Conservation (phyloP, 2,797 vertebrate genomes). For the Takifugu rubripes region DNA sequence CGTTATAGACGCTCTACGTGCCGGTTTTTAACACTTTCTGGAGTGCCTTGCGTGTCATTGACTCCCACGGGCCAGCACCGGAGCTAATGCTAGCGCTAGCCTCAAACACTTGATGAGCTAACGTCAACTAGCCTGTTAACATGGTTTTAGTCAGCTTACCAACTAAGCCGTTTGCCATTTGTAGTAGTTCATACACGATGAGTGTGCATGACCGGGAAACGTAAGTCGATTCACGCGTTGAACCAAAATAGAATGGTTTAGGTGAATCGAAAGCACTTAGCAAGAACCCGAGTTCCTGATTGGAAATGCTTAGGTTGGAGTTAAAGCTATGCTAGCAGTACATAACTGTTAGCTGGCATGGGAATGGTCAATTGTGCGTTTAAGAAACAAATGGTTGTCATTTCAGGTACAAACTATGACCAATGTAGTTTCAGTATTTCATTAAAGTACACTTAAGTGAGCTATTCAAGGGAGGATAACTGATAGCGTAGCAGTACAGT, state of each 20-base stretch:
- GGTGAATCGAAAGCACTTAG: not conserved
- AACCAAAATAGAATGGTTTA: not conserved
- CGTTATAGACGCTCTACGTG: not conserved
- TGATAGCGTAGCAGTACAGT: too few species aligned
- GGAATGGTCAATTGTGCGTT: slow-evolving; percentile 1
- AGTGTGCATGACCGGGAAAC: not conserved
- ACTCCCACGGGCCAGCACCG: slow-evolving; percentile 55
- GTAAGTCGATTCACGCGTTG: too few species aligned
- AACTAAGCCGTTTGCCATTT: not conserved
- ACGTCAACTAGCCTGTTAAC: slow-evolving; percentile 10
- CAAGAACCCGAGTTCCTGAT: not conserved
- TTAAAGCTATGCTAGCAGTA: slow-evolving; percentile 31
- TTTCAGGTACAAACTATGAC: too few species aligned
- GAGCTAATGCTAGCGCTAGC: slow-evolving; percentile 65
- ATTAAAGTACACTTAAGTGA: not conserved
- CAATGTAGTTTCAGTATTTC: too few species aligned
- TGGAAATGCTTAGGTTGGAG: slow-evolving; percentile 20
- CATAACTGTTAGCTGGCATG: slow-evolving; percentile 11
- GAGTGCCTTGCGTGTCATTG: slow-evolving; percentile 4
- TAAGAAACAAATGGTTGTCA: too few species aligned
- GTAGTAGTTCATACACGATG: fast-evolving
- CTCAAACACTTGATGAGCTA: slow-evolving; percentile 50
- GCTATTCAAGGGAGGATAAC: too few species aligned
- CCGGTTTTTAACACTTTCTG: too few species aligned
- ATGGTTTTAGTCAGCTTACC: not conserved